These are phyloP conservation scores for Patiria pectinifera DNA, from an alignment of 53 echinoderm and acorn worm genomes.

Conservation along the genomic window DNA sequence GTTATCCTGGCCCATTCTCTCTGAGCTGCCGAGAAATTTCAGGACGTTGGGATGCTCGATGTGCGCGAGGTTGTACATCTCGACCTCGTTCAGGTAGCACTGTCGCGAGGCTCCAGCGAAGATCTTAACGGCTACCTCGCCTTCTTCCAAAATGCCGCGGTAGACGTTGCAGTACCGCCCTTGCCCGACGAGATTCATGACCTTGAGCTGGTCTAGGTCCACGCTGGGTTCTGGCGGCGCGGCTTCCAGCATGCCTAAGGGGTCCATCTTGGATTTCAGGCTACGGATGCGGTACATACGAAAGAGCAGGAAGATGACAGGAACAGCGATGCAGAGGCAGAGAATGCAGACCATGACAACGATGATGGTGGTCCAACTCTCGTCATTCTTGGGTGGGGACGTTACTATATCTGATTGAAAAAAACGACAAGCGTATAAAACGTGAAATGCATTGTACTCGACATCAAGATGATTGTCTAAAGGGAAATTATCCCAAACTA, in stretches of 20 bases:
- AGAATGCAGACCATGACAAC: constrained; percentile 80
- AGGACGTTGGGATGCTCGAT: constrained; percentile 90
- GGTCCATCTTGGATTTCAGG: constrained; percentile 72
- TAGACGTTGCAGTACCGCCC: constrained; percentile 97
- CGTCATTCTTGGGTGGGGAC: constrained; percentile 39
- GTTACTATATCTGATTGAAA: constrained; percentile 32
- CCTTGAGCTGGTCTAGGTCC: constrained; percentile 90
- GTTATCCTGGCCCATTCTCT: constrained; percentile 88
- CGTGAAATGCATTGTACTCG: no score
- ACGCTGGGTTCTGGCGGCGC: constrained; percentile 87
- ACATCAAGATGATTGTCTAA: no score
- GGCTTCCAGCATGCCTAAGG: constrained; percentile 84
- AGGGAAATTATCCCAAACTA: no score
- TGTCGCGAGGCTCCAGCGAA: constrained; percentile 91
- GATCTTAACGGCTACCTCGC: constrained; percentile 93
- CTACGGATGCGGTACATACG: constrained; percentile 73
- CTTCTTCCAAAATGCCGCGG: constrained; percentile 77
- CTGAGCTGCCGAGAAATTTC: constrained; percentile 82
- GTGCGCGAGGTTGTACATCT: constrained; percentile 81
- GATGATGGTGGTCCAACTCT: constrained; percentile 76
- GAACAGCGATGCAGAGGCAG: constrained; percentile 80
- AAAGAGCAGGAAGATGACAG: constrained; percentile 71
- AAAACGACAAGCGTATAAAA: not conserved
- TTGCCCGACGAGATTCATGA: constrained; percentile 88
- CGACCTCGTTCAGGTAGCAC: constrained; percentile 94